Evolutionary conservation across 30 jellyfish, hydroid and myxozoan species (phyloP).

Genomic region (Cassiopea andromeda): DNA sequence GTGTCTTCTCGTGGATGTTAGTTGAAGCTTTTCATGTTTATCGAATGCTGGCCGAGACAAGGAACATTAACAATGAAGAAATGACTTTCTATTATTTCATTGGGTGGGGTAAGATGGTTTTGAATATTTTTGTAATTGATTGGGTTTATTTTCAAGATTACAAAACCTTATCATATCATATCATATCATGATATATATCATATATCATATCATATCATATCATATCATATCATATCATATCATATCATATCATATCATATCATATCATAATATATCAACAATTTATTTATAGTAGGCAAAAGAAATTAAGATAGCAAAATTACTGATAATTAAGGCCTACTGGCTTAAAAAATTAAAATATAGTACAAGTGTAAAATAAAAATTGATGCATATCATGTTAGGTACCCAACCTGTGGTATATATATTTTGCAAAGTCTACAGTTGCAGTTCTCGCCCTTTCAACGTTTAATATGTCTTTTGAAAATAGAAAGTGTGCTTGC

Average conservation of each 20-base stretch:
- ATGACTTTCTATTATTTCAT: slow-evolving; percentile 93
- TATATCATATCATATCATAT: background rate
- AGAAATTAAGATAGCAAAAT: too few species aligned
- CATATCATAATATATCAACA: background rate
- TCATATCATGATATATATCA: background rate
- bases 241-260: background rate
- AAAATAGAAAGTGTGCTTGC: too few species aligned
- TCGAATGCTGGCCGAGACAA: slow-evolving; percentile 87
- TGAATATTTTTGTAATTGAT: background rate
- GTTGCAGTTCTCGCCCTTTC: too few species aligned
- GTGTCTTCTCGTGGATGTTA: slow-evolving; percentile 97
- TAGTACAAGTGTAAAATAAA: too few species aligned
- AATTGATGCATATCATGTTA: too few species aligned
- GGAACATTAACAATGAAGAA: slow-evolving; percentile 93
- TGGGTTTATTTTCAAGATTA: background rate
- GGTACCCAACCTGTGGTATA: too few species aligned
- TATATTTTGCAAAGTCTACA: too few species aligned
- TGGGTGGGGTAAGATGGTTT: slow-evolving; percentile 88
- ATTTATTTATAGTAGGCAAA: too few species aligned
- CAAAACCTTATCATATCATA: background rate
- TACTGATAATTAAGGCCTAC: too few species aligned
- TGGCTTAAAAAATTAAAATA: too few species aligned
- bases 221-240: background rate
- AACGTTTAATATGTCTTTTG: too few species aligned
- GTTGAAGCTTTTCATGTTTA: slow-evolving; percentile 97